A percentile compares a stretch with the other conserved stretches of the same genome.
Conservation (phyloP, 92 coral and sea anemone genomes). For the Nematostella vectensis region DNA sequence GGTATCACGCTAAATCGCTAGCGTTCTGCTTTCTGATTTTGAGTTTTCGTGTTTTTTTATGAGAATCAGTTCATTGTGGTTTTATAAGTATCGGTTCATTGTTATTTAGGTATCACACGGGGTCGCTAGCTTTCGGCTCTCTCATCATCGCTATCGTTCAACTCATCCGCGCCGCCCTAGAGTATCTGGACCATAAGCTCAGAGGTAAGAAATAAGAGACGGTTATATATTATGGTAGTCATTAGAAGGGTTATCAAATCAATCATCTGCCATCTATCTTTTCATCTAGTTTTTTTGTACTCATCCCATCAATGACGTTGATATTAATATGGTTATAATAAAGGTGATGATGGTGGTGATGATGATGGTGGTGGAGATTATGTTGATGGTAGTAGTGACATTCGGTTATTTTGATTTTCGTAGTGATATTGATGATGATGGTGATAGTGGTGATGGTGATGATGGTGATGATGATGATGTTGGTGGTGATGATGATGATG, state of each 20-base stretch:
- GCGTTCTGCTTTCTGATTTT: no score
- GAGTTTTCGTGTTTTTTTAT: no score
- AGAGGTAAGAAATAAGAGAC: slow-evolving; percentile 34
- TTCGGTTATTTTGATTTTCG: neutral
- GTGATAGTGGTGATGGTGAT: slow-evolving; percentile 1
- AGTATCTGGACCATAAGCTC: slow-evolving; percentile 81
- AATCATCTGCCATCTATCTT: no score
- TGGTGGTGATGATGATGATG: no score
- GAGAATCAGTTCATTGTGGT: no score
- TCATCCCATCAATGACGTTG: no score
- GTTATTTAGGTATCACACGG: slow-evolving; percentile 77
- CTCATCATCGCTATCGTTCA: slow-evolving; percentile 96
- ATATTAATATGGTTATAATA: neutral
- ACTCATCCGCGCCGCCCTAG: slow-evolving; percentile 76
- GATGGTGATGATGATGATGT: no score
- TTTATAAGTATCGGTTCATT: no score
- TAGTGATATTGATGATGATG: slow-evolving; percentile 3
- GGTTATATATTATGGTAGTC: neutral
- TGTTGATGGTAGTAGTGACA: slow-evolving; percentile 2
- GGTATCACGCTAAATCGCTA: neutral
- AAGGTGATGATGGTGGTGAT: no score
- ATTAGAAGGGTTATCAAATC: no score
- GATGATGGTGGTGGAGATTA: no score
- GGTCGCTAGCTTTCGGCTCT: slow-evolving; percentile 95
- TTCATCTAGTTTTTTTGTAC: neutral